These are phyloP conservation scores for Erythrocercus mccallii DNA, from an alignment of 2,113 vertebrate genomes.

Conservation along the genomic window DNA sequence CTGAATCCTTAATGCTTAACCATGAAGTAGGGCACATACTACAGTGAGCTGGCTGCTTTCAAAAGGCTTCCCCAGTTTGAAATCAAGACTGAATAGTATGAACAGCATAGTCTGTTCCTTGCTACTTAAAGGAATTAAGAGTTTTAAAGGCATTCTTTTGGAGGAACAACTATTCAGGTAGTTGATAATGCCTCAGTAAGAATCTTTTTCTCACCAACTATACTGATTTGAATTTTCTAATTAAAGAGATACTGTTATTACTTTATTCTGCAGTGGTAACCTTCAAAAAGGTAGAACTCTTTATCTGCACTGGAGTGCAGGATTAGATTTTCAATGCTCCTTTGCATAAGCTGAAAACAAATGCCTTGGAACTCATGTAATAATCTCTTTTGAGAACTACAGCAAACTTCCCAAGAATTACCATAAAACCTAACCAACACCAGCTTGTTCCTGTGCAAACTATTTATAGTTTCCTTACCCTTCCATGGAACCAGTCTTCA, in stretches of 20 bases:
- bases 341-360: not conserved
- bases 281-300: not conserved
- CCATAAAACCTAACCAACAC: not conserved
- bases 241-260: not conserved
- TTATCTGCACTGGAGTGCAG: not conserved
- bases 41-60: not conserved
- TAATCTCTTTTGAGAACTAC: not conserved
- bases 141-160: not conserved
- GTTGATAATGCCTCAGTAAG: not conserved
- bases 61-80: not conserved
- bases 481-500: constrained; percentile 95
- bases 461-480: constrained; percentile 73
- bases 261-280: not conserved
- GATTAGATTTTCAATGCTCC: not conserved
- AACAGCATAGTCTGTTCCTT: not conserved
- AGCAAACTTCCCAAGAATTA: not conserved
- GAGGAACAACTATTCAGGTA: not conserved
- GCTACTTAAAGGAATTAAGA: not conserved
- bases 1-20: not conserved
- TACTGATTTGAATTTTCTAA: not conserved
- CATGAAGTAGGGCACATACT: not conserved
- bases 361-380: not conserved
- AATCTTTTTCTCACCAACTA: not conserved
- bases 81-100: not conserved
- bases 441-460: not conserved